A percentile compares a stretch with the other conserved stretches of the same genome.
These are phyloP conservation scores for Callimorpha dominula DNA, from an alignment of 2,888 invertebrate species.

Conservation along the genomic window DNA sequence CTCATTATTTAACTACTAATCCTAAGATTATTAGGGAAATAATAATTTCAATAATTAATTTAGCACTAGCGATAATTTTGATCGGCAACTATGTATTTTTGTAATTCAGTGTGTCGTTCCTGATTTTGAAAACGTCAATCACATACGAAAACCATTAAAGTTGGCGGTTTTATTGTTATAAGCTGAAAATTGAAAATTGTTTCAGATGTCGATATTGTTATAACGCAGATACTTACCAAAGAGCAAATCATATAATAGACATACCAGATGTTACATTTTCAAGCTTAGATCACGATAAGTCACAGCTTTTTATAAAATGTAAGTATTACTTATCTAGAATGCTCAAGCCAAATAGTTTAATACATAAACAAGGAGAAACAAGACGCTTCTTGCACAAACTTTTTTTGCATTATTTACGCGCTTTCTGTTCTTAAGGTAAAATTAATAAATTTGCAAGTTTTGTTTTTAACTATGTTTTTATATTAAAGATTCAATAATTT, in stretches of 20 bases:
- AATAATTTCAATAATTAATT: too few species aligned
- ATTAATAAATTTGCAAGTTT: too few species aligned
- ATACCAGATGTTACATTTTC: constrained; percentile 81
- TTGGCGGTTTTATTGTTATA: not conserved
- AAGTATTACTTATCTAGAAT: not conserved
- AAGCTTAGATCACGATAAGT: constrained; percentile 60
- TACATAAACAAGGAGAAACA: too few species aligned
- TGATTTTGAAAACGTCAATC: not conserved
- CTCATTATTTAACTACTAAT: too few species aligned
- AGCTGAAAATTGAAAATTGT: constrained; percentile 25
- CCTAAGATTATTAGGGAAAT: too few species aligned
- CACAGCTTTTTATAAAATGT: constrained; percentile 81
- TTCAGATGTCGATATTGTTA: constrained; percentile 87
- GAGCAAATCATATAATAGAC: constrained; percentile 85
- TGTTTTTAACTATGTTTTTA: too few species aligned
- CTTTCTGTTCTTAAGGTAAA: too few species aligned
- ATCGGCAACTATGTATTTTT: not conserved
- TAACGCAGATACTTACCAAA: constrained; percentile 86
- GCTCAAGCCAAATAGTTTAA: too few species aligned
- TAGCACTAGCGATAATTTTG: not conserved
- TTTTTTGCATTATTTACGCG: too few species aligned
- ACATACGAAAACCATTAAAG: not conserved
- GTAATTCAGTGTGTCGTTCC: not conserved
- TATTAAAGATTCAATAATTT: too few species aligned
- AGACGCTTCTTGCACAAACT: too few species aligned